Base-by-base conservation (phyloP, 2,113 vertebrate species). In the Myrmecophaga tridactyla region DNA sequence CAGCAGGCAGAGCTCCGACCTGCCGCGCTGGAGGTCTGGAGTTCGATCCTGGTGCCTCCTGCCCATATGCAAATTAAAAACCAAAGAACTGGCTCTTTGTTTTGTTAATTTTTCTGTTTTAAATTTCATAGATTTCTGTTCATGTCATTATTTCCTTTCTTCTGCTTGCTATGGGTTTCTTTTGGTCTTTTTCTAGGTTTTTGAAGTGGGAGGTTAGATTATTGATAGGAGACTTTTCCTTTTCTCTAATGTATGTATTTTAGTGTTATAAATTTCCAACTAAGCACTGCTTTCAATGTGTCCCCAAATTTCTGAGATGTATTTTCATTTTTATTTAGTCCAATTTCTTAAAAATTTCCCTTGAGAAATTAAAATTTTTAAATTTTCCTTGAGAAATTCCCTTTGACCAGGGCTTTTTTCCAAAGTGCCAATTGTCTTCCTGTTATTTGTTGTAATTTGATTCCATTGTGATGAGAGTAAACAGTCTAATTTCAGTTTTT, bases 241-340 rank as follows among this genome's bases (percentile, higher is more conserved):
- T 5, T 81, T 43, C 62, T 48, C 34, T 60, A 36, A 72, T 23
- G 17, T 67, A 31, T 39, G 6, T 20, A 29, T 60, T n/a, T 53
- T 58, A 41, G 29, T 77, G 31, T 31, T 72, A 15, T 62, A 62
- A 48, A 39, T 41, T 86, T 77, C 10, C 29, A 27, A 29, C n/a
- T 75, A 6, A 81, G 60, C 36, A 77, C 53, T 89, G 11, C 20
- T 91, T 96, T 94, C 31, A 62, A 20, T 89, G 69, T 86, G 41
- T 70, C 60, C 60, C 46, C 56, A 13, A 70, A 46, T 76, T 88
- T 87, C 83, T 58, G 56, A 58, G 43, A 4, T 69, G 1, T 73
- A 51, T 69, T 92, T 86, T 67, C 41, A 25, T 84, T 95, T 85
- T 84, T 43, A 77, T 92, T 70, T 14, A 36, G 39, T 70, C 89